These are phyloP conservation scores for Drosophila nr. perissopoda DNA, from an alignment of 2,888 invertebrate genomes.

Conservation along the genomic window DNA sequence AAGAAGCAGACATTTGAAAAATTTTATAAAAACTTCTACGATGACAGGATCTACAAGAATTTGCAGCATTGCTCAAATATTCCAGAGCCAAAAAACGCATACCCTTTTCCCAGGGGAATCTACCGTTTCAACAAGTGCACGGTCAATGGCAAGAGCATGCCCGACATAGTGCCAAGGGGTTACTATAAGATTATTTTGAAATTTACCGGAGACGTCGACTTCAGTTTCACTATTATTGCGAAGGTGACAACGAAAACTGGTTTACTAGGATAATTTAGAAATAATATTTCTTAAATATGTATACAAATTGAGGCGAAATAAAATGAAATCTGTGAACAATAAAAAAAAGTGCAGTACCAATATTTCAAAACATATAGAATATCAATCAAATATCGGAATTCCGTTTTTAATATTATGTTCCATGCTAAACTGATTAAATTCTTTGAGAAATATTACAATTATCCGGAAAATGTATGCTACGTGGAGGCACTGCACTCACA, in stretches of 20 bases:
- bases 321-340: not conserved
- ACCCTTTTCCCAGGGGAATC: slow-evolving; percentile 4
- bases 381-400: not conserved
- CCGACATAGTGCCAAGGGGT: slow-evolving; percentile 51
- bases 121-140: slow-evolving; percentile 29
- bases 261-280: slow-evolving; percentile 9
- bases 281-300: not conserved
- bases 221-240: slow-evolving; percentile 9
- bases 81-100: not conserved
- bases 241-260: slow-evolving; percentile 16
- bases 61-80: slow-evolving; percentile 48
- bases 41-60: slow-evolving; percentile 41
- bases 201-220: slow-evolving; percentile 32
- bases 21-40: slow-evolving; percentile 34
- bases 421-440: not conserved
- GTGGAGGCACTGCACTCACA: not conserved
- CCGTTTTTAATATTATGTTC: not conserved
- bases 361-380: not conserved
- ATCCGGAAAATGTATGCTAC: not conserved
- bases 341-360: not conserved
- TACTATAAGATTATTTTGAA: slow-evolving; percentile 45
- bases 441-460: not conserved
- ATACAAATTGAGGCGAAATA: not conserved
- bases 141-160: slow-evolving; percentile 37
- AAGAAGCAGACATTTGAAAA: slow-evolving; percentile 12